Percentiles rank a stretch among this genome's conserved stretches.
phyloP scores from a whole-genome alignment of 2,113 vertebrate species.

The Pycnonotus jocosus region DNA sequence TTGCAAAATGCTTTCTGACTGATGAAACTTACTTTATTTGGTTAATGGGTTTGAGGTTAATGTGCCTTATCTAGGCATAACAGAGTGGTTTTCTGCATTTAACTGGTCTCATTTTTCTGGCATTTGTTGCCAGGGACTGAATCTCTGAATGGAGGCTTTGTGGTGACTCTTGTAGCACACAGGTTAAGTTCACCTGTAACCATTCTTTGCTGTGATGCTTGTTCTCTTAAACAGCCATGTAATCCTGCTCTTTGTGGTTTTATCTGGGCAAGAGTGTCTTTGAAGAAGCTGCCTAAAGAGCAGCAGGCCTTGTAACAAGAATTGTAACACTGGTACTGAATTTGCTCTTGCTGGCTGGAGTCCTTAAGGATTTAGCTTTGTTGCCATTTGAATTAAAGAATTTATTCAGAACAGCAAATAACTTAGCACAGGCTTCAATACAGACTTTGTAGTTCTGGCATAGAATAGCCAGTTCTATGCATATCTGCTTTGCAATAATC shows the following conservation, averaged over 20 bases:
- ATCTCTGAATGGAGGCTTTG: slow-evolving; percentile 15
- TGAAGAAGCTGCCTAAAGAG: neutral
- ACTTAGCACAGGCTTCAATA: neutral
- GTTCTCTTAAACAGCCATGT: neutral
- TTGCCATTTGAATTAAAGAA: neutral
- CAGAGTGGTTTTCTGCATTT: neutral
- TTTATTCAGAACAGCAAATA: neutral
- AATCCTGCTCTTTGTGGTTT: neutral
- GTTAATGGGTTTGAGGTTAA: neutral
- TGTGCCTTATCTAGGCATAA: neutral
- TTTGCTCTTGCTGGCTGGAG: neutral
- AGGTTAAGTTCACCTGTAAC: neutral
- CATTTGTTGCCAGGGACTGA: neutral
- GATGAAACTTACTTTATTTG: neutral
- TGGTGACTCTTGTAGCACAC: neutral
- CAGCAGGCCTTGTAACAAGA: neutral
- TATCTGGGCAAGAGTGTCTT: neutral
- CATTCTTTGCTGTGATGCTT: neutral
- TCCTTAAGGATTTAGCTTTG: neutral
- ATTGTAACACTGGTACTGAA: neutral
- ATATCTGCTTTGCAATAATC: neutral
- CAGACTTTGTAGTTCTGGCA: neutral
- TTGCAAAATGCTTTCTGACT: neutral
- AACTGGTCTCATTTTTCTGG: neutral
- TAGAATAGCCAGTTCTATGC: neutral